A percentile compares a stretch with the other conserved stretches of the same genome.
Evolutionary conservation across 2,888 invertebrate genomes (phyloP).

Genomic region (Ligdia adustata): DNA sequence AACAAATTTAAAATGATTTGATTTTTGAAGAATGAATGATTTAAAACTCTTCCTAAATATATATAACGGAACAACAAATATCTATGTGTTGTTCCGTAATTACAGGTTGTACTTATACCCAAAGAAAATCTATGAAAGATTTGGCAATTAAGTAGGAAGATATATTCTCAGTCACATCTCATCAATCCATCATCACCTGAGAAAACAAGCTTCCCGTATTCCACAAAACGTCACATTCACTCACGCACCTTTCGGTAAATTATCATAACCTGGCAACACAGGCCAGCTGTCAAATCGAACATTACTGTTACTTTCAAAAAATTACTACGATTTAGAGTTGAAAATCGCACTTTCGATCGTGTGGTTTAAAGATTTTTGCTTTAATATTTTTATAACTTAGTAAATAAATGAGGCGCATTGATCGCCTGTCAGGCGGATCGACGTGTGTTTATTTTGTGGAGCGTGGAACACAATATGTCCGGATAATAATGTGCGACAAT

Average conservation of each 20-base stretch:
- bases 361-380: conserved; percentile 38
- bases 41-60: too few relatives aligned
- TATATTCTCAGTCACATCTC: conserved; percentile 17
- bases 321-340: conserved; percentile 43
- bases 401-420: conserved; percentile 80
- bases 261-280: conserved; percentile 38
- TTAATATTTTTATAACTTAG: conserved; percentile 74
- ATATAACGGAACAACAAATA: too few relatives aligned
- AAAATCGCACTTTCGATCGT: conserved; percentile 36
- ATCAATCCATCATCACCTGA: conserved; percentile 47
- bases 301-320: conserved; percentile 36
- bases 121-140: not conserved
- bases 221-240: conserved; percentile 38
- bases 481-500: conserved; percentile 54
- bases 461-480: conserved; percentile 44
- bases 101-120: too few relatives aligned
- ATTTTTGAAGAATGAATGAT: too few relatives aligned
- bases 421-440: conserved; percentile 64
- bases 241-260: conserved; percentile 40
- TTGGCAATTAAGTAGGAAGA: conserved; percentile 4
- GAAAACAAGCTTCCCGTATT: conserved; percentile 45
- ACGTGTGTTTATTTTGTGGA: conserved; percentile 68
- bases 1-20: too few relatives aligned
- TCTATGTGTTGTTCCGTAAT: too few relatives aligned
- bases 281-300: conserved; percentile 36